Evolutionary conservation across 2,888 invertebrate species (phyloP).

Genomic region (Cephus nigrinus): DNA sequence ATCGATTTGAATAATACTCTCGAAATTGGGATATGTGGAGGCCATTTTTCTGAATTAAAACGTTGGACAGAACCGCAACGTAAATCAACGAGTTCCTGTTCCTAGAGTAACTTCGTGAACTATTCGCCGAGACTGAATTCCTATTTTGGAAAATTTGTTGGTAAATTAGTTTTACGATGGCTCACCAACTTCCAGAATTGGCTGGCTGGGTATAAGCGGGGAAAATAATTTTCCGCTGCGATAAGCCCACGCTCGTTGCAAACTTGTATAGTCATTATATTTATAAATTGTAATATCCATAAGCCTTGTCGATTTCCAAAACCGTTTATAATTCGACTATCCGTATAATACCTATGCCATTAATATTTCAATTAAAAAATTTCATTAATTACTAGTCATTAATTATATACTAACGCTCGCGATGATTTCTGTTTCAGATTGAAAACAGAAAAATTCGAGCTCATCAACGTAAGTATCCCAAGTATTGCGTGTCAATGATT

Average conservation of each 20-base stretch:
- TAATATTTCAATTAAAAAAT: not conserved
- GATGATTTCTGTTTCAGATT: conserved; percentile 72
- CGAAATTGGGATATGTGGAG: no score
- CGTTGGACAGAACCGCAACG: no score
- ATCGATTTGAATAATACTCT: no score
- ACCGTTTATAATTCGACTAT: no score
- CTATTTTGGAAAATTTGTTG: conserved; percentile 49
- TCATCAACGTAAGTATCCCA: conserved; percentile 86
- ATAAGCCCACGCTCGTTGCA: conserved; percentile 14
- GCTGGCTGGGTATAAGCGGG: conserved; percentile 12
- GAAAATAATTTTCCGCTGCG: conserved; percentile 26
- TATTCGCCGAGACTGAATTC: conserved; percentile 28
- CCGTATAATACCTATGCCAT: no score
- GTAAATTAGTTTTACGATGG: conserved; percentile 45
- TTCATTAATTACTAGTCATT: not conserved
- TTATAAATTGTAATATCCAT: not conserved
- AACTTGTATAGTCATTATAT: conserved; percentile 1
- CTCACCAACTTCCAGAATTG: conserved; percentile 33
- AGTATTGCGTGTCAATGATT: conserved; percentile 1
- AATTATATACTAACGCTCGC: no score
- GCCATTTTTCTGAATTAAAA: no score
- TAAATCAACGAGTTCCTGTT: conserved; percentile 4
- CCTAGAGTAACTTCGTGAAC: conserved; percentile 37
- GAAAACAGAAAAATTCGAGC: conserved; percentile 83
- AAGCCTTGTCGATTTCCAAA: not conserved